Percentiles rank a stretch among this genome's conserved stretches.
Conservation (phyloP, 2,888 invertebrate genomes). For the Luffia ferchaultella region DNA sequence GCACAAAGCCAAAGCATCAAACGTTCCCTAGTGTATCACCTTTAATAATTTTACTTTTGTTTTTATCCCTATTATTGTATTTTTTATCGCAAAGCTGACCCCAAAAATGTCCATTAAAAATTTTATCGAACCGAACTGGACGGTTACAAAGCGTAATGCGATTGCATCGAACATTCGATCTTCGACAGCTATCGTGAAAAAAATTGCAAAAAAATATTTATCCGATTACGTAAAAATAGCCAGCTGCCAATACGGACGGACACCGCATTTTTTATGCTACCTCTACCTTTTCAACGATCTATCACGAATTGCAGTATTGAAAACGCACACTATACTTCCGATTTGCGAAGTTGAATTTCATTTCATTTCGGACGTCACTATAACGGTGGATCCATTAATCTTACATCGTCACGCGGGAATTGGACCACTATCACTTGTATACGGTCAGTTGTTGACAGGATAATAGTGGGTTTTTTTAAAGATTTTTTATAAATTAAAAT, state of each 20-base stretch:
- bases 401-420: constrained; percentile 25
- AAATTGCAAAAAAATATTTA: constrained; percentile 42
- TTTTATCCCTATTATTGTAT: too few species aligned
- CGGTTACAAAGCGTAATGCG: neutral
- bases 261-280: constrained; percentile 22
- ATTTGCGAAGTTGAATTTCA: constrained; percentile 53
- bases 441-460: constrained; percentile 65
- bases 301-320: constrained; percentile 51
- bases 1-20: too few species aligned
- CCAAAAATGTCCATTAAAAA: neutral
- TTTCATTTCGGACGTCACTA: constrained; percentile 57
- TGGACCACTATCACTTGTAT: constrained; percentile 45
- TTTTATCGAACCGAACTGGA: neutral
- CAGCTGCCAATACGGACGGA: constrained; percentile 54
- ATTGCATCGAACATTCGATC: constrained; percentile 6
- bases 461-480: constrained; percentile 39
- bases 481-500: constrained; percentile 5
- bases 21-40: too few species aligned
- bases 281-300: constrained; percentile 38
- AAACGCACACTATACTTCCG: constrained; percentile 50
- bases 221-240: constrained; percentile 50
- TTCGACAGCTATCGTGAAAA: constrained; percentile 19
- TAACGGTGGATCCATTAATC: constrained; percentile 63
- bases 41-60: too few species aligned
- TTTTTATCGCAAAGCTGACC: too few species aligned